phyloP scores from a whole-genome alignment of 1,140 invertebrate genomes.

The Hyles vespertilio region DNA sequence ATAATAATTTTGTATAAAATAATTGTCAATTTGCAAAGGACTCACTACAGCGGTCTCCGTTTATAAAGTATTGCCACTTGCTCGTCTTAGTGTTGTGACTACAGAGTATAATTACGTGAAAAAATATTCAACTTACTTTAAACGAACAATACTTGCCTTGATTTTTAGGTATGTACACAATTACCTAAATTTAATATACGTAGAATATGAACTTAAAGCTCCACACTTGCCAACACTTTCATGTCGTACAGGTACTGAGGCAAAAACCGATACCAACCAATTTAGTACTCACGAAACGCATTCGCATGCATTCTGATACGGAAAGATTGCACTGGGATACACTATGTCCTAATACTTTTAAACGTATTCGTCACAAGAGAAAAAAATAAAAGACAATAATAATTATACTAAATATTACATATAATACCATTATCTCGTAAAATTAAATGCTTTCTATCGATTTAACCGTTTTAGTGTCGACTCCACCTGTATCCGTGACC shows the following conservation, averaged over 20 bases:
- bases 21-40: slow-evolving; percentile 17
- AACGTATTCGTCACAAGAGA: slow-evolving; percentile 19
- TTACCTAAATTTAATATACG: slow-evolving; percentile 39
- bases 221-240: slow-evolving; percentile 56
- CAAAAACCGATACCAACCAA: slow-evolving; percentile 30
- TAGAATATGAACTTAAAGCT: slow-evolving; percentile 46
- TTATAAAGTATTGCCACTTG: slow-evolving; percentile 24
- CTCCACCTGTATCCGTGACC: too few species aligned
- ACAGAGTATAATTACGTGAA: slow-evolving; percentile 32
- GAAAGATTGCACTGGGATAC: slow-evolving; percentile 35
- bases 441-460: slow-evolving; percentile 50
- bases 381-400: slow-evolving; percentile 25
- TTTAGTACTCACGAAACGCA: slow-evolving; percentile 33
- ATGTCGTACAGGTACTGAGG: slow-evolving; percentile 53
- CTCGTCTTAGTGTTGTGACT: slow-evolving; percentile 18
- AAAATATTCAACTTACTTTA: slow-evolving; percentile 32
- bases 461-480: too few species aligned
- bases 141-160: slow-evolving; percentile 48
- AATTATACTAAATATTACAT: slow-evolving; percentile 27
- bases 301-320: slow-evolving; percentile 38
- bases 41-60: slow-evolving; percentile 17
- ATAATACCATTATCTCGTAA: slow-evolving; percentile 47
- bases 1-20: slow-evolving; percentile 8
- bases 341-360: slow-evolving; percentile 36
- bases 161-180: slow-evolving; percentile 59